A percentile compares a stretch with the other conserved stretches of the same genome.
These are phyloP conservation scores for Loxodonta africana DNA, from an alignment of 2,113 vertebrate species.

Conservation along the genomic window DNA sequence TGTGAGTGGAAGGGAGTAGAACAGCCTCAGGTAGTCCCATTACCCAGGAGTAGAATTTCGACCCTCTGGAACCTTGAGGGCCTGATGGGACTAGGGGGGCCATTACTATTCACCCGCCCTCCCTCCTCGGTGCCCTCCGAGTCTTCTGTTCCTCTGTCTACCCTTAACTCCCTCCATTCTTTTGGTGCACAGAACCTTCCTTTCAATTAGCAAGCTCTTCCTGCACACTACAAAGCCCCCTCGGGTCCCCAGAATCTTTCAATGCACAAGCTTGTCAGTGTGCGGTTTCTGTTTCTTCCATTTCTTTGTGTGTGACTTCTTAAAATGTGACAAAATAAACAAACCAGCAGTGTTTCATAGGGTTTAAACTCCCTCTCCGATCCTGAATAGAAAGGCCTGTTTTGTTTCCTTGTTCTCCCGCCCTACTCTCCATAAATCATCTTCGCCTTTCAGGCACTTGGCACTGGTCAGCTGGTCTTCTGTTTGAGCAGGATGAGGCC, in stretches of 20 bases:
- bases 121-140: not conserved
- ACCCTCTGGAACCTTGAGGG: not conserved
- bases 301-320: constrained; percentile 41
- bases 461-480: not conserved
- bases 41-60: not conserved
- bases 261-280: not conserved
- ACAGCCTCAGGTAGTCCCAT: not conserved
- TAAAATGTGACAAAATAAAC: constrained; percentile 57
- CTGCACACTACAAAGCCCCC: not conserved
- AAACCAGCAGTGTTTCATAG: constrained; percentile 11
- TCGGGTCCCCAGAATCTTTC: constrained; percentile 1
- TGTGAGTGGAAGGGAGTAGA: not conserved
- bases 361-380: constrained; percentile 33
- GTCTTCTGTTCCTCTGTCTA: not conserved
- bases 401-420: not conserved
- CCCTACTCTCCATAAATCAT: not conserved
- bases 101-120: accelerated
- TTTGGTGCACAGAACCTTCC: not conserved
- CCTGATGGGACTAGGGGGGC: not conserved
- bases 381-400: not conserved
- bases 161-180: not conserved
- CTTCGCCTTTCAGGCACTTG: not conserved
- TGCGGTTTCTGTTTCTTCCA: constrained; percentile 40
- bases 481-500: not conserved
- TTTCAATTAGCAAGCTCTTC: not conserved